Base-by-base conservation (phyloP, 1,140 invertebrate species). In the Chironomus striatipennis region DNA sequence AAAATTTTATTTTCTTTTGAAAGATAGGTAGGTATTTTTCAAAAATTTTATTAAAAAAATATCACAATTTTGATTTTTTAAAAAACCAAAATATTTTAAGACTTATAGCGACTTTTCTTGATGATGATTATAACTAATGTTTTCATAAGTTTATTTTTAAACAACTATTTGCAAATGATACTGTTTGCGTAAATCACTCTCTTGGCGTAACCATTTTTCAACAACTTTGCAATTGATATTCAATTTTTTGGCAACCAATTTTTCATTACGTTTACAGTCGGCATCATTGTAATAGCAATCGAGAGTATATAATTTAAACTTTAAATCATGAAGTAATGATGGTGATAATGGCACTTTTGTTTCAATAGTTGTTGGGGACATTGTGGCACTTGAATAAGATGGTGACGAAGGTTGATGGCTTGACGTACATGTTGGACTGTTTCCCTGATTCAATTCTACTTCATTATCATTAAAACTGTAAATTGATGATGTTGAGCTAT, bases 401-500 rank as follows among this genome's bases (percentile, higher is more conserved):
- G 64, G 65, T 2, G 65, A 70, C 6, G 65, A 17, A 7, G 65
- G 17, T 20, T 70, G 20, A 70, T 70, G 65, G 65, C 65, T 70
- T 70, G 65, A 70, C 20, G 65, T 70, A 12, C 20, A 70, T 1
- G 20, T 20, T 7, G 65, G 65, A 70, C 65, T 70, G 10, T 20
- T 70, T 18, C 65, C 65, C 65, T 70, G 65, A 70, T 17, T 70
- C 65, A 70, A 20, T 20, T 70, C 65, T 17, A 21, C 17, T 21
- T 70, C 65, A 20, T 70, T 70, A 17, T 70, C 65, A 17, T 70
- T 70, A 70, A 70, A 70, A 18, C 65, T 70, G 10, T 70, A 70
- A 9, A 70, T 70, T 10, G 80, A 80, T 76, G 81, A 82, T n/a
- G 80, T 79, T 75, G 79, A 80, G 77, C 80, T 81, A 76, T 82